These are phyloP conservation scores for Poeciliopsis infans DNA, from an alignment of 2,797 vertebrate genomes.

Conservation along the genomic window DNA sequence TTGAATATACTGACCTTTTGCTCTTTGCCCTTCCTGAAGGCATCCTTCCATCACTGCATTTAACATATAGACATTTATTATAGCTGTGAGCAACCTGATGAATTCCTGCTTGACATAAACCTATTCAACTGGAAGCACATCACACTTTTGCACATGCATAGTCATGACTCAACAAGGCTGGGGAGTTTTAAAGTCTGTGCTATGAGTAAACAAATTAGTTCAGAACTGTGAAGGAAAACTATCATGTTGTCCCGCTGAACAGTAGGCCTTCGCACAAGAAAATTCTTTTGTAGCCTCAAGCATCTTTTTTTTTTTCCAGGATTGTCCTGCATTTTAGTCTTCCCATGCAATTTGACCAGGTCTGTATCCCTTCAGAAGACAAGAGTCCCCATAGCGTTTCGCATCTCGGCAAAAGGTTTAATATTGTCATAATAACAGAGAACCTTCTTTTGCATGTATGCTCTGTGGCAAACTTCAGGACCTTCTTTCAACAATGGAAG, in stretches of 20 bases:
- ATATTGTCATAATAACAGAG: background rate
- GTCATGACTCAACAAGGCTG: slow-evolving; percentile 35
- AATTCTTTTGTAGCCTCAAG: background rate
- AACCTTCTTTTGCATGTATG: background rate
- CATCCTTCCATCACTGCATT: slow-evolving; percentile 38
- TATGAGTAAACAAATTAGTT: background rate
- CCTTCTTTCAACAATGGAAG: background rate
- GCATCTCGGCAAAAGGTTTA: background rate
- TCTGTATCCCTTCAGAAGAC: background rate
- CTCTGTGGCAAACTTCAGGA: background rate
- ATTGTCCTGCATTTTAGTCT: background rate
- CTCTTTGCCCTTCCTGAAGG: slow-evolving; percentile 38
- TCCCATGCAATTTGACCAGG: background rate
- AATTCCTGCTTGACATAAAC: slow-evolving; percentile 41
- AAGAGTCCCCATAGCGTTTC: background rate
- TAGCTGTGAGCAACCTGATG: slow-evolving; percentile 24
- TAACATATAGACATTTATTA: slow-evolving; percentile 34
- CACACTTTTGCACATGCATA: slow-evolving; percentile 41
- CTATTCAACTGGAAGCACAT: slow-evolving; percentile 37
- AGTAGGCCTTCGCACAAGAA: background rate
- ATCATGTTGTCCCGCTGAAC: background rate
- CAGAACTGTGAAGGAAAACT: background rate
- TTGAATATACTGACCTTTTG: slow-evolving; percentile 44
- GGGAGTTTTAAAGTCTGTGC: background rate
- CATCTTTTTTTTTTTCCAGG: background rate